phyloP scores from a whole-genome alignment of 2,888 invertebrate species.

The Aporophyla lueneburgensis region DNA sequence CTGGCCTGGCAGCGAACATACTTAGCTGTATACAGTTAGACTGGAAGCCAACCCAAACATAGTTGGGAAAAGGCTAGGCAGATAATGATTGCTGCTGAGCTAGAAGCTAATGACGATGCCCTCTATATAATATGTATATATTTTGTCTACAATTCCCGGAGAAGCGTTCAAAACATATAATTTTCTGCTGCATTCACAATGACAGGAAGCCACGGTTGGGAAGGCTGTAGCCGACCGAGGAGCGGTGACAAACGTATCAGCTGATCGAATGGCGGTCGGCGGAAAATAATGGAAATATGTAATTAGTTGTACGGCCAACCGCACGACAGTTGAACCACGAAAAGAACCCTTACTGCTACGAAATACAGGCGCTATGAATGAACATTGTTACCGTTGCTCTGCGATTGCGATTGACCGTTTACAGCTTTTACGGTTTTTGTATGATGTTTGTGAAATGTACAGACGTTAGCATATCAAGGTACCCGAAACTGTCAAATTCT shows the following conservation, averaged over 20 bases:
- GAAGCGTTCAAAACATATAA: conserved; percentile 49
- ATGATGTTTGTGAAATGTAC: neutral
- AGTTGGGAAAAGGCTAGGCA: no score
- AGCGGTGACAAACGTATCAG: conserved; percentile 60
- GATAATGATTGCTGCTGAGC: no score
- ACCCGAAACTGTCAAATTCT: no score
- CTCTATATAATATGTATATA: conserved; percentile 1
- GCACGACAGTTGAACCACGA: neutral
- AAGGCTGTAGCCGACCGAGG: conserved; percentile 58
- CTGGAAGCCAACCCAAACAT: no score
- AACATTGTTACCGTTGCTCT: no score
- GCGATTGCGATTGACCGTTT: neutral
- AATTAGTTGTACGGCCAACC: conserved; percentile 31
- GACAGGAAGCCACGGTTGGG: conserved; percentile 61
- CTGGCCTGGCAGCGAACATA: no score
- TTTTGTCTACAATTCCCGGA: conserved; percentile 21
- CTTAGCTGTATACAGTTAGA: no score
- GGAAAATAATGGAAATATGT: conserved; percentile 56
- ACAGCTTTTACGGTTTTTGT: conserved; percentile 28
- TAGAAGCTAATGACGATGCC: neutral
- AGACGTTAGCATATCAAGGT: no score
- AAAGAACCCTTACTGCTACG: neutral
- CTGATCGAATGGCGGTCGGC: conserved; percentile 47
- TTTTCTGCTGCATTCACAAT: conserved; percentile 50
- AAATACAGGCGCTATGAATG: neutral